A percentile compares a stretch with the other conserved stretches of the same genome.
These are phyloP conservation scores for Phrynocephalus guinanensis DNA, from an alignment of 2,797 vertebrate genomes.

Conservation along the genomic window DNA sequence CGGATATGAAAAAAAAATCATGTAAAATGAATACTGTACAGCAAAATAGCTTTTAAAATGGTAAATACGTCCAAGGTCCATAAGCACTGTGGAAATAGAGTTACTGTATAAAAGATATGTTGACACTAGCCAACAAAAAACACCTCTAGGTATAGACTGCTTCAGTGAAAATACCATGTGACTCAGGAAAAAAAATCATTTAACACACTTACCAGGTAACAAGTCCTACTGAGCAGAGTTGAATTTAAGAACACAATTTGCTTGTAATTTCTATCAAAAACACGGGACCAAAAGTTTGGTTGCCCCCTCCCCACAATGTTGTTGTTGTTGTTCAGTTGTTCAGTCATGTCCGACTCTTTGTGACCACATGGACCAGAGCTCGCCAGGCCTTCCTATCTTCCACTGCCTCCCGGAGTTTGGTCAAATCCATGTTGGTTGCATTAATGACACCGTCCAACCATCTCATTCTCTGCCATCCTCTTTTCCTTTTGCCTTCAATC, in stretches of 20 bases:
- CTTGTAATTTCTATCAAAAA: neutral
- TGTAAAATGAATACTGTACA: neutral
- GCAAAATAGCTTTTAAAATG: neutral
- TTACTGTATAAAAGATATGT: neutral
- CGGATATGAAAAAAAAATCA: neutral
- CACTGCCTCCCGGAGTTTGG: too few species aligned
- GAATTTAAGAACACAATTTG: neutral
- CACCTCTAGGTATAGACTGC: neutral
- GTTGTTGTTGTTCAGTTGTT: too few species aligned
- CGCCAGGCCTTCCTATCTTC: too few species aligned
- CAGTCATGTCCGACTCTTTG: too few species aligned
- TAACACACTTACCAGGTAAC: neutral
- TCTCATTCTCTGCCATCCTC: too few species aligned
- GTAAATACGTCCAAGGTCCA: neutral
- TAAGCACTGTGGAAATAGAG: neutral
- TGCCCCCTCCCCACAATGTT: too few species aligned
- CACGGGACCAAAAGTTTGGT: neutral
- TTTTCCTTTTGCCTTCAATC: too few species aligned
- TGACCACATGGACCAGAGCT: too few species aligned
- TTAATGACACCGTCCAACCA: too few species aligned
- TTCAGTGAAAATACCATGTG: neutral
- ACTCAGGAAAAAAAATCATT: neutral
- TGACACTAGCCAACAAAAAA: neutral
- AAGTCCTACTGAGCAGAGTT: neutral
- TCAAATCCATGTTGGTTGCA: too few species aligned